phyloP scores from a whole-genome alignment of 2,888 invertebrate species.

The Epirrhoe tristata region DNA sequence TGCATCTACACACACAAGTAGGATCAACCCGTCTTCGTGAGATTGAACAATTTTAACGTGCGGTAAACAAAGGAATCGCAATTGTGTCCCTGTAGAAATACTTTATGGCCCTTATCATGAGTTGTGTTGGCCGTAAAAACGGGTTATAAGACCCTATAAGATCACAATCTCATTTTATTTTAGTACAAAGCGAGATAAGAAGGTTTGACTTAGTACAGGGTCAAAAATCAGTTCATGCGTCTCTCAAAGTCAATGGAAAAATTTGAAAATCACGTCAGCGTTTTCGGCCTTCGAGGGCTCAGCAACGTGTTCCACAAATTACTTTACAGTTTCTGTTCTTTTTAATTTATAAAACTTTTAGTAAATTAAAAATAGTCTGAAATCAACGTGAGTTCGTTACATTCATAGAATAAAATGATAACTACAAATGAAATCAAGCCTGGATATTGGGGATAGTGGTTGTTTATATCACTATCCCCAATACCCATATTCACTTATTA shows the following conservation, averaged over 20 bases:
- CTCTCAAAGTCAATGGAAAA: not conserved
- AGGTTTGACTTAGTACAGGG: conserved; percentile 30
- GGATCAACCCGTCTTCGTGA: too few relatives aligned
- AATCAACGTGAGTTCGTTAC: not conserved
- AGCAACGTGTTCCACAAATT: conserved; percentile 6
- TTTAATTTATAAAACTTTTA: too few relatives aligned
- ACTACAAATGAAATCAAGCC: not conserved
- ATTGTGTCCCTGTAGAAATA: conserved; percentile 43
- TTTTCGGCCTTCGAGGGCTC: not conserved
- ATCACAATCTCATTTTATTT: conserved; percentile 48
- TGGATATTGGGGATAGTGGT: too few relatives aligned
- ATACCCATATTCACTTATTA: too few relatives aligned
- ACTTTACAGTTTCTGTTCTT: not conserved
- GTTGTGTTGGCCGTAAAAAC: conserved; percentile 51
- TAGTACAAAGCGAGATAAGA: conserved; percentile 47
- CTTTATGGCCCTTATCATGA: conserved; percentile 48
- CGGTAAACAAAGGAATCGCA: conserved; percentile 34
- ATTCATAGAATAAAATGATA: not conserved
- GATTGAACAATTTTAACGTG: too few relatives aligned
- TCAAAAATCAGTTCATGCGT: not conserved
- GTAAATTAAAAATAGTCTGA: too few relatives aligned
- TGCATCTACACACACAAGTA: too few relatives aligned
- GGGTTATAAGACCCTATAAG: conserved; percentile 45
- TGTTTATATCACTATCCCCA: not conserved
- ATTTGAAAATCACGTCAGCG: conserved; percentile 26